A percentile compares a stretch with the other conserved stretches of the same genome.
Evolutionary conservation across 2,888 invertebrate species (phyloP).

Genomic region (Nomada ruficornis): DNA sequence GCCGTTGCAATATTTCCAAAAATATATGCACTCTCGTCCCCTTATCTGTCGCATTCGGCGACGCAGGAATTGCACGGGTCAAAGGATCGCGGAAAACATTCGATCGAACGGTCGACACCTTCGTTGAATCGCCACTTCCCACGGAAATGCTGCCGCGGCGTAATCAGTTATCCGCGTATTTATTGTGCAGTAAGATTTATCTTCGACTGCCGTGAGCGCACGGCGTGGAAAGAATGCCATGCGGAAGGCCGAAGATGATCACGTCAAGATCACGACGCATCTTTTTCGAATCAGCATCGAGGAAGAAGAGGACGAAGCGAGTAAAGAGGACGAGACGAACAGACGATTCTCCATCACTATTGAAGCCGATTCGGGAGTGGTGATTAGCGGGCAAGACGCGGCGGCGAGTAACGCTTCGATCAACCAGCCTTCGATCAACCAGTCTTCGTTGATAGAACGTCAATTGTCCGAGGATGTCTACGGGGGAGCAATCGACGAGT

Average conservation of each 20-base stretch:
- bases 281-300: conserved; percentile 75
- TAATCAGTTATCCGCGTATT: neutral
- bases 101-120: neutral
- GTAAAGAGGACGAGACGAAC: conserved; percentile 3
- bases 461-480: no score
- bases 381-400: neutral
- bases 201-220: neutral
- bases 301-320: conserved; percentile 69
- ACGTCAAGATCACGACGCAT: conserved; percentile 65
- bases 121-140: no score
- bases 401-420: neutral
- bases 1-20: neutral
- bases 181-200: neutral
- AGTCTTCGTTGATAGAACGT: neutral
- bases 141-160: neutral
- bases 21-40: neutral
- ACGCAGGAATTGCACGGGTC: neutral
- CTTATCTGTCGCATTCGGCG: neutral
- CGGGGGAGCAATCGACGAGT: no score
- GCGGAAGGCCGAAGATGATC: conserved; percentile 74
- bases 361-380: conserved; percentile 11
- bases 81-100: neutral
- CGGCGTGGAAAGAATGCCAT: conserved; percentile 73
- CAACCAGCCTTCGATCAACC: neutral
- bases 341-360: conserved; percentile 47